A percentile compares a stretch with the other conserved stretches of the same genome.
phyloP scores from a whole-genome alignment of 2,797 vertebrate species.

The Cygnus olor region DNA sequence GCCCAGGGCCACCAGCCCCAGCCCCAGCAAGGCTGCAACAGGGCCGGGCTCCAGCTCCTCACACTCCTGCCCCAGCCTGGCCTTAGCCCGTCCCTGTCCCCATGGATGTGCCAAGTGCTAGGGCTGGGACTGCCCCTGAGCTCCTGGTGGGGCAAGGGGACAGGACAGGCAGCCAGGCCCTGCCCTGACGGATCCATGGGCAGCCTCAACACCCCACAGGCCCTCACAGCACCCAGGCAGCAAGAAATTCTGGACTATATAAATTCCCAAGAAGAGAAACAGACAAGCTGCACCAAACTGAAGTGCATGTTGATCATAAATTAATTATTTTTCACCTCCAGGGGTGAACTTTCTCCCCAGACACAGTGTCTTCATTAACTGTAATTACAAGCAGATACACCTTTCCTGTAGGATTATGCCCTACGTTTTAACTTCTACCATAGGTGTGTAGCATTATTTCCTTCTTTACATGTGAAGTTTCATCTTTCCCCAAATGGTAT shows the following conservation, averaged over 20 bases:
- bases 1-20: not conserved
- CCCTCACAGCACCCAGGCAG: not conserved
- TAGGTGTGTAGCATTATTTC: not conserved
- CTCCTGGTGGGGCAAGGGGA: not conserved
- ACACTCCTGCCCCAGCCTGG: not conserved
- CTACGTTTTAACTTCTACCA: not conserved
- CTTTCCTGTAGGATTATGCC: not conserved
- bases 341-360: not conserved
- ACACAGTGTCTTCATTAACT: not conserved
- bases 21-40: rapidly evolving
- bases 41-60: rapidly evolving
- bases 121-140: not conserved
- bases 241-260: not conserved
- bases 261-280: not conserved
- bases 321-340: not conserved
- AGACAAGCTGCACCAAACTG: not conserved
- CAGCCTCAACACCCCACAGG: not conserved
- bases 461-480: not conserved
- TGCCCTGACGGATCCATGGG: not conserved
- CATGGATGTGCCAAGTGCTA: rapidly evolving
- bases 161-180: not conserved
- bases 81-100: not conserved
- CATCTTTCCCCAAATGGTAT: not conserved
- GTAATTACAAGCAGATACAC: not conserved
- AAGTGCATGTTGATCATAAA: not conserved